Evolutionary conservation across 2,888 invertebrate species (phyloP).

Genomic region (Leptinotarsa rubiginosa): DNA sequence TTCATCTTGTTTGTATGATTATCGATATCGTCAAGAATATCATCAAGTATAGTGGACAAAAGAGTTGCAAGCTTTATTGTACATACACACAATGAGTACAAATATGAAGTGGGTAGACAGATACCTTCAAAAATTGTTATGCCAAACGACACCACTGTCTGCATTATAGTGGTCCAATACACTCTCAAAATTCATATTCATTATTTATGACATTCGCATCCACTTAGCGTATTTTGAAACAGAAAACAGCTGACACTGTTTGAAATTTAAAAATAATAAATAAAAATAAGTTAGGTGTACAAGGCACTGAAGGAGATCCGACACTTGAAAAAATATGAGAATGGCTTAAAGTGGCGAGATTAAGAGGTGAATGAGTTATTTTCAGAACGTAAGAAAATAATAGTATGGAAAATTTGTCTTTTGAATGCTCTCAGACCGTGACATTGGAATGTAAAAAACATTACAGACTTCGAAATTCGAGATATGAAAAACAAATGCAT

Average conservation of each 20-base stretch:
- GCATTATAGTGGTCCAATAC: conserved; percentile 4
- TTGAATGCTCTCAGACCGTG: not conserved
- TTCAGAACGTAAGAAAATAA: conserved; percentile 1
- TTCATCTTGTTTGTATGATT: no score
- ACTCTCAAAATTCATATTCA: conserved; percentile 52
- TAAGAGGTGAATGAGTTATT: conserved; percentile 3
- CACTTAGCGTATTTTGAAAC: conserved; percentile 53
- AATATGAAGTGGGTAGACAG: not conserved
- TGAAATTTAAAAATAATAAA: conserved; percentile 28
- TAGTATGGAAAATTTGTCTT: not conserved
- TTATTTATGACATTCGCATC: conserved; percentile 58
- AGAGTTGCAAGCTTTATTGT: no score
- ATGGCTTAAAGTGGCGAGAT: not conserved
- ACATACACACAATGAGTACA: not conserved
- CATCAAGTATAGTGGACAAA: no score
- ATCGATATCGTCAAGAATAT: no score
- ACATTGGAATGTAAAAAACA: conserved; percentile 1
- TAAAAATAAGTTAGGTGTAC: conserved; percentile 18
- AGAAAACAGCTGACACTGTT: conserved; percentile 54
- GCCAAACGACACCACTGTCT: conserved; percentile 1
- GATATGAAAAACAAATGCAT: not conserved
- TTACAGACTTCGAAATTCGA: not conserved
- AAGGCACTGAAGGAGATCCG: conserved; percentile 15
- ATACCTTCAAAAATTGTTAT: not conserved
- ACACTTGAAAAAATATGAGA: conserved; percentile 18